phyloP scores from a whole-genome alignment of 2,888 invertebrate genomes.

The Lysandra coridon region DNA sequence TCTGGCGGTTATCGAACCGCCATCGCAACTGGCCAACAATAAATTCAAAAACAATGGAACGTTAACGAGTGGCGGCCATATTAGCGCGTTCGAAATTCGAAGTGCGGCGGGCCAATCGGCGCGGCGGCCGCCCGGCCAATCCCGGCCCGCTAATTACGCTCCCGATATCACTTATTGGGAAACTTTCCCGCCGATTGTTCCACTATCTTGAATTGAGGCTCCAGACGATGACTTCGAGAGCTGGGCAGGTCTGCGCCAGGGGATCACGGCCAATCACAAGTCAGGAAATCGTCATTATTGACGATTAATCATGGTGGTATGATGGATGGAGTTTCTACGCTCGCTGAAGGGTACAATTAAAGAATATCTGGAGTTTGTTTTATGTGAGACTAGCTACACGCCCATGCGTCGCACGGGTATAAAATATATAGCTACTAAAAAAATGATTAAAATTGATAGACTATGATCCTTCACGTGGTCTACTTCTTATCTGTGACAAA shows the following conservation, averaged over 20 bases:
- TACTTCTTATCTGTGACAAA: too few species aligned
- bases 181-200: neutral
- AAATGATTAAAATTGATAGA: too few species aligned
- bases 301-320: neutral
- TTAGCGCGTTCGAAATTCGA: slow-evolving; percentile 50
- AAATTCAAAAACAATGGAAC: slow-evolving; percentile 40
- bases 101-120: slow-evolving; percentile 53
- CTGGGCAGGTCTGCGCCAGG: neutral
- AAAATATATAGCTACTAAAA: too few species aligned
- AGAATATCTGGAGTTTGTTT: too few species aligned
- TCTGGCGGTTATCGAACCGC: slow-evolving; percentile 42
- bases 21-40: slow-evolving; percentile 55
- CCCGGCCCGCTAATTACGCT: slow-evolving; percentile 46
- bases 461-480: too few species aligned
- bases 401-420: too few species aligned
- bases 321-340: neutral
- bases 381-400: too few species aligned
- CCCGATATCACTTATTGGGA: neutral
- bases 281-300: neutral
- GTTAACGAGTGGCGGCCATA: slow-evolving; percentile 54
- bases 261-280: neutral
- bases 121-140: slow-evolving; percentile 56
- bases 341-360: too few species aligned
- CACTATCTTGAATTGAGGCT: neutral
- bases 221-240: neutral